Percentiles rank a stretch among this genome's conserved stretches.
These are phyloP conservation scores for Chaetodon trifasciatus DNA, from an alignment of 2,797 vertebrate species.

Conservation along the genomic window DNA sequence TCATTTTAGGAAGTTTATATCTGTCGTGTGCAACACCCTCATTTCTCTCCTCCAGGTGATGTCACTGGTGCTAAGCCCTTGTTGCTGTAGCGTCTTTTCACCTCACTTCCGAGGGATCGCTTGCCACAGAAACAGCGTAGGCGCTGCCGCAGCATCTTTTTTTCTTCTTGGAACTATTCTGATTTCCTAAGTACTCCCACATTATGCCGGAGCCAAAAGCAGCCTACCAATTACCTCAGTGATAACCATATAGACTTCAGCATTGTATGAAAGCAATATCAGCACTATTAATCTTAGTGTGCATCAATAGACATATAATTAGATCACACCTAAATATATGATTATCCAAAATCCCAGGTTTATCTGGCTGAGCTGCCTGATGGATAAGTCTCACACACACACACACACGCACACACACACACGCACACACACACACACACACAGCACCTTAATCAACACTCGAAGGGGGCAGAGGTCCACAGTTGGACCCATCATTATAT, in stretches of 20 bases:
- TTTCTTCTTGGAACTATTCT: slow-evolving; percentile 56
- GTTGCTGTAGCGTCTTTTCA: slow-evolving; percentile 43
- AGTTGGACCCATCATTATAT: slow-evolving; percentile 82
- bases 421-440: slow-evolving; percentile 30
- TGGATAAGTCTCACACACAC: slow-evolving; percentile 19
- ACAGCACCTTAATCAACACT: slow-evolving; percentile 72
- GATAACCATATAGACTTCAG: slow-evolving; percentile 43
- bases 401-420: slow-evolving; percentile 17
- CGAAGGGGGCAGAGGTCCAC: slow-evolving; percentile 77
- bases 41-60: slow-evolving; percentile 7
- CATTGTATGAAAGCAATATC: slow-evolving; percentile 17
- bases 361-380: slow-evolving; percentile 43
- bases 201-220: slow-evolving; percentile 53
- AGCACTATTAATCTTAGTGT: slow-evolving; percentile 25
- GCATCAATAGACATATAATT: slow-evolving; percentile 46
- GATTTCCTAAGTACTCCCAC: slow-evolving; percentile 60
- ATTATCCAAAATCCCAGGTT: slow-evolving; percentile 54
- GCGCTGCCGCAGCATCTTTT: slow-evolving; percentile 41
- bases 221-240: slow-evolving; percentile 59
- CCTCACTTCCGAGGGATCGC: slow-evolving; percentile 52
- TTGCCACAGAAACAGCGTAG: slow-evolving; percentile 57
- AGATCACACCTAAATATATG: slow-evolving; percentile 56
- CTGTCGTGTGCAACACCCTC: slow-evolving; percentile 11
- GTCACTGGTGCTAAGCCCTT: slow-evolving; percentile 29
- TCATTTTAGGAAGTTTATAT: slow-evolving; percentile 45